Conservation (phyloP, 2,113 vertebrate genomes). For the Anarhynchus alexandrinus region DNA sequence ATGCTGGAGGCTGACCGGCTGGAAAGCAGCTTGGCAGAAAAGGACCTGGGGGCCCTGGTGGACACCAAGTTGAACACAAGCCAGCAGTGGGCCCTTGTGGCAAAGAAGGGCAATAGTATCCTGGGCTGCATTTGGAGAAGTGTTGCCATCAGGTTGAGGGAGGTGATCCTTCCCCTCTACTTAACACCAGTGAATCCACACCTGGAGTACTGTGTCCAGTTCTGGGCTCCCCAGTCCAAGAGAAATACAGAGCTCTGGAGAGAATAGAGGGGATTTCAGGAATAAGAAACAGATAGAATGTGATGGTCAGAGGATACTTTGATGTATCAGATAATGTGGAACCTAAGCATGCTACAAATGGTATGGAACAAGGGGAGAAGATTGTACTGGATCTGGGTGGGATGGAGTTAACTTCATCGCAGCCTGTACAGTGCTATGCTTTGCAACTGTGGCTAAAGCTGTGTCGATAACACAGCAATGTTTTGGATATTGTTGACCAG, state of each 20-base stretch:
- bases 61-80: background rate
- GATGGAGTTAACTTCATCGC: background rate
- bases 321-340: background rate
- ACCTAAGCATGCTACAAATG: background rate
- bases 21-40: background rate
- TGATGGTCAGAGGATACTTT: background rate
- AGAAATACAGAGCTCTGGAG: background rate
- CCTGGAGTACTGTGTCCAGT: background rate
- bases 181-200: background rate
- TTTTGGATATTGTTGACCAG: background rate
- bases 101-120: background rate
- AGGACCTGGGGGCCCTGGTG: background rate
- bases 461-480: background rate
- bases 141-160: background rate
- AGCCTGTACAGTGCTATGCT: background rate
- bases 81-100: background rate
- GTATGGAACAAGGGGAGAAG: background rate
- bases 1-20: background rate
- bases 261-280: background rate
- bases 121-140: background rate
- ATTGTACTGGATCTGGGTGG: background rate
- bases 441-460: background rate
- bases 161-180: background rate
- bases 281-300: background rate
- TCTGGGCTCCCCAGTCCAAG: background rate